These are phyloP conservation scores for Atta cephalotes DNA, from an alignment of 1,140 invertebrate genomes.

Conservation along the genomic window DNA sequence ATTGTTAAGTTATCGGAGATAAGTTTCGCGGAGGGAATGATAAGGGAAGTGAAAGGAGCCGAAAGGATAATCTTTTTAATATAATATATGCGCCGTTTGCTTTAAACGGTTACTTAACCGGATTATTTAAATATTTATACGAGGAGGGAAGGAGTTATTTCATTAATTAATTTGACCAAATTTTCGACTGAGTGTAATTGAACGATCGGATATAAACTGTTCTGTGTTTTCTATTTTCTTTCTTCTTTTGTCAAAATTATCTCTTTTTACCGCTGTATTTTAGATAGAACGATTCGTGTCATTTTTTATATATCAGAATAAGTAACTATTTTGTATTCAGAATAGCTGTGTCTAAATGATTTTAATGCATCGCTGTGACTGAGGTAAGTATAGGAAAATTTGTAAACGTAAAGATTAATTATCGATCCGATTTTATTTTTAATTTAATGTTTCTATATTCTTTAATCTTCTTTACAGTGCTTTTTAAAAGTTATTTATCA, in stretches of 20 bases:
- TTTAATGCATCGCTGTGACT: not conserved
- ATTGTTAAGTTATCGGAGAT: slow-evolving; percentile 46
- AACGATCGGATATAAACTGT: slow-evolving; percentile 56
- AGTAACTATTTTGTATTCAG: not conserved
- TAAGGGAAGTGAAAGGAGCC: not conserved
- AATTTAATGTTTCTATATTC: not conserved
- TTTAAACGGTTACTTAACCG: slow-evolving; percentile 25
- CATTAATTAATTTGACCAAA: slow-evolving; percentile 46
- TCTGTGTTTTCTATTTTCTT: not conserved
- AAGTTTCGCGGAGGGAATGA: not conserved
- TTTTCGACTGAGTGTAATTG: slow-evolving; percentile 26
- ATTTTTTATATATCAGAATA: not conserved
- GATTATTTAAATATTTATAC: slow-evolving; percentile 60
- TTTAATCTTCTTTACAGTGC: not conserved
- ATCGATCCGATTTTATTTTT: not conserved
- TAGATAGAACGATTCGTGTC: not conserved
- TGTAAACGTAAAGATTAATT: not conserved
- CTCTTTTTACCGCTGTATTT: not conserved
- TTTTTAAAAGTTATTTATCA: not conserved
- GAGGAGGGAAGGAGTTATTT: not conserved
- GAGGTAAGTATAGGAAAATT: not conserved
- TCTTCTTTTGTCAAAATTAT: not conserved
- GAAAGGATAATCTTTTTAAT: not conserved
- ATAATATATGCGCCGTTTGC: not conserved
- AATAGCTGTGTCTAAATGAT: not conserved